phyloP scores from a whole-genome alignment of 2,888 invertebrate genomes.

The Laothoe populi region DNA sequence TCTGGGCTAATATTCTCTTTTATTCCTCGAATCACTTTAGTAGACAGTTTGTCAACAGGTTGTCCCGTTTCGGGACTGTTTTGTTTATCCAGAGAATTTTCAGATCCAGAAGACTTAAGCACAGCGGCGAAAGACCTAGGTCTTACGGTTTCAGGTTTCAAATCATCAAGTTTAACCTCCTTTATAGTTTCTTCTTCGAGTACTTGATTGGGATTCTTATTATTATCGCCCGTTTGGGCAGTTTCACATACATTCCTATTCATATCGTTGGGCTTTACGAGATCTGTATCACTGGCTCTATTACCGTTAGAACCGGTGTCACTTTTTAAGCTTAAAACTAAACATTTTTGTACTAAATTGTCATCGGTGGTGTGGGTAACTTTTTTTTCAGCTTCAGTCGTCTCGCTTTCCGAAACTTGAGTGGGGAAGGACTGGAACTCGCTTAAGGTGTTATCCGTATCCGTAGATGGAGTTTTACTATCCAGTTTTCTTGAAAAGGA shows the following conservation, averaged over 20 bases:
- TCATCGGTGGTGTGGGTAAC: constrained; percentile 82
- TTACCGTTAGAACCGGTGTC: constrained; percentile 56
- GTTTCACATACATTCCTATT: constrained; percentile 54
- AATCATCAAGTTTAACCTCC: constrained; percentile 41
- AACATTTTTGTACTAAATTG: constrained; percentile 78
- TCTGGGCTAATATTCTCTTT: constrained; percentile 87
- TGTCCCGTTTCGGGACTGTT: constrained; percentile 70
- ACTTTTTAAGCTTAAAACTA: constrained; percentile 76
- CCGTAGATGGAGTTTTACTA: constrained; percentile 77
- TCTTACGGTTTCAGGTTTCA: constrained; percentile 57
- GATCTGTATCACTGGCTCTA: constrained; percentile 56
- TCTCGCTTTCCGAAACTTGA: constrained; percentile 52
- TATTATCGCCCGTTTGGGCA: constrained; percentile 39
- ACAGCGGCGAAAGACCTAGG: constrained; percentile 77
- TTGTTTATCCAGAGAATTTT: constrained; percentile 73
- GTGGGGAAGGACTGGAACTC: constrained; percentile 72
- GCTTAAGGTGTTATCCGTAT: constrained; percentile 77
- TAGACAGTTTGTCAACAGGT: constrained; percentile 79
- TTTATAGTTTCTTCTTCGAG: constrained; percentile 35
- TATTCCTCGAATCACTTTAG: constrained; percentile 83
- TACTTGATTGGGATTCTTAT: constrained; percentile 33
- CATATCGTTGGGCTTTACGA: constrained; percentile 74
- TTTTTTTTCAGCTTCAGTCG: constrained; percentile 38
- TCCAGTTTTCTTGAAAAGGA: constrained; percentile 77
- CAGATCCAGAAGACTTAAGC: constrained; percentile 72